phyloP scores from a whole-genome alignment of 1,140 invertebrate genomes.

The Euura saliciscinereae region DNA sequence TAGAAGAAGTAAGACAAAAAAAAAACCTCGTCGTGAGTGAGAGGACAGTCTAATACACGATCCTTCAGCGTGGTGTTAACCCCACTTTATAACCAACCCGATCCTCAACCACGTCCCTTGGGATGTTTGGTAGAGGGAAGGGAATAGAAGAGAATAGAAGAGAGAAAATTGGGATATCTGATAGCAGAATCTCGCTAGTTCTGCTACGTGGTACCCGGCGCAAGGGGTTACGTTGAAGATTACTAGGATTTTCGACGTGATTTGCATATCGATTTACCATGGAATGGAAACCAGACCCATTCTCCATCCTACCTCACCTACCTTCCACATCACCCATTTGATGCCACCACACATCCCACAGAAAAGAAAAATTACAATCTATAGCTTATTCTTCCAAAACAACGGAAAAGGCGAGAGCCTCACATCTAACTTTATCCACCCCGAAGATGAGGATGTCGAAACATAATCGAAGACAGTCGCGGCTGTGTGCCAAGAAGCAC shows the following conservation, averaged over 20 bases:
- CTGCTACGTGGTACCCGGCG: conserved; percentile 10
- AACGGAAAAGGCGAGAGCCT: no score
- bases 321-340: no score
- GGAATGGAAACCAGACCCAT: no score
- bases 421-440: no score
- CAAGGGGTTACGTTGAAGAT: conserved; percentile 42
- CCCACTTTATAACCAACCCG: conserved; percentile 53
- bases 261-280: conserved; percentile 56
- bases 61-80: conserved; percentile 52
- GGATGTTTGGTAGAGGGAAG: background rate
- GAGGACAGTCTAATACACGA: conserved; percentile 41
- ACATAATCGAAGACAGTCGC: no score
- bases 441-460: no score
- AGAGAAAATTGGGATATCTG: conserved; percentile 4
- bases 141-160: conserved; percentile 16
- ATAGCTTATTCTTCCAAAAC: no score
- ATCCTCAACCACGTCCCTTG: conserved; percentile 21
- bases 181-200: no score
- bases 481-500: no score
- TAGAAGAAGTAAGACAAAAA: conserved; percentile 15
- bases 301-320: no score
- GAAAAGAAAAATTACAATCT: no score
- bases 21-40: background rate
- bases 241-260: conserved; percentile 59
- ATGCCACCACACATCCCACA: no score